phyloP scores from a whole-genome alignment of 2,888 invertebrate genomes.

The Disparrhopalites patrizii region DNA sequence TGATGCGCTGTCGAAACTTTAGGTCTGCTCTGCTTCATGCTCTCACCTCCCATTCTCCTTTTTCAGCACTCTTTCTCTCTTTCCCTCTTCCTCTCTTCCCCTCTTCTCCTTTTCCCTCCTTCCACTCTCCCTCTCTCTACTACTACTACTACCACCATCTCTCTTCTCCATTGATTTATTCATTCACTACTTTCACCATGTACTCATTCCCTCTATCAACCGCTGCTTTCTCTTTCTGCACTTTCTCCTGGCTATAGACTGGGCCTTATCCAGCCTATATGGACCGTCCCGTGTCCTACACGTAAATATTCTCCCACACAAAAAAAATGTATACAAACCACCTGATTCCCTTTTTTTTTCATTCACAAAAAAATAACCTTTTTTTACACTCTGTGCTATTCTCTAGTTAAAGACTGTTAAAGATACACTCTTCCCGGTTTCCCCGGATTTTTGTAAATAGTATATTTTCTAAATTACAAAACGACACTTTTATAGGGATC shows the following conservation, averaged over 20 bases:
- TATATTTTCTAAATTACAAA: too few relatives aligned
- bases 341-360: not conserved
- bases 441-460: too few relatives aligned
- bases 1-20: slow-evolving; percentile 86
- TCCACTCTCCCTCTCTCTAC: not conserved
- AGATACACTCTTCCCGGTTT: not conserved
- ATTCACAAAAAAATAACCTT: not conserved
- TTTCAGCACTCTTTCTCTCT: too few relatives aligned
- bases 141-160: too few relatives aligned
- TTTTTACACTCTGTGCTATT: not conserved
- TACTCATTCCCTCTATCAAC: not conserved
- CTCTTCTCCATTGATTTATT: slow-evolving; percentile 31
- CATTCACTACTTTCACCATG: slow-evolving; percentile 11
- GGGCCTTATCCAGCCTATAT: too few relatives aligned
- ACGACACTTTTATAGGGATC: too few relatives aligned
- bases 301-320: not conserved
- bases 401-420: not conserved
- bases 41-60: not conserved
- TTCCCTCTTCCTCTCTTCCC: not conserved
- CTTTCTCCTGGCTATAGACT: too few relatives aligned
- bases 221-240: not conserved
- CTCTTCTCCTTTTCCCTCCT: not conserved
- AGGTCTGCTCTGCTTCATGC: slow-evolving; percentile 31
- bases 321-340: not conserved
- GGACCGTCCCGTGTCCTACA: too few relatives aligned